These are phyloP conservation scores for Candidula unifasciata DNA, from an alignment of 2,888 invertebrate genomes.

Conservation along the genomic window DNA sequence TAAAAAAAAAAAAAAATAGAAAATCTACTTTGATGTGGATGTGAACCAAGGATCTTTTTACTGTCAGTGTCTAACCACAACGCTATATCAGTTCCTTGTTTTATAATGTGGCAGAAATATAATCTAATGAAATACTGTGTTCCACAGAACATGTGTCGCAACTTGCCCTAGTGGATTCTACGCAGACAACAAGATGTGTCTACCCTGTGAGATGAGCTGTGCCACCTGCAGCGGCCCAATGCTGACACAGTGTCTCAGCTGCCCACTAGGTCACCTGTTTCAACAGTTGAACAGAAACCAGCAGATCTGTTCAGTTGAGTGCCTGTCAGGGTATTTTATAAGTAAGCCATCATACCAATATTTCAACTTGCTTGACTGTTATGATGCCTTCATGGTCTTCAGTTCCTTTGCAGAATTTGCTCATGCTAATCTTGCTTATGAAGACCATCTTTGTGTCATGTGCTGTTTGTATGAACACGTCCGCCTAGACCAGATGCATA, in stretches of 20 bases:
- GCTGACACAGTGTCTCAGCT: conserved; percentile 56
- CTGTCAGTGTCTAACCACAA: too few relatives aligned
- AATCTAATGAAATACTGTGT: background rate
- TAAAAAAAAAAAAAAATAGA: too few relatives aligned
- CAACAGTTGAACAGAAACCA: conserved; percentile 39
- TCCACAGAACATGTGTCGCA: conserved; percentile 53
- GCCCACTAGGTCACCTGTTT: conserved; percentile 34
- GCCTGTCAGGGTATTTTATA: conserved; percentile 49
- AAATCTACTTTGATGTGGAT: too few relatives aligned
- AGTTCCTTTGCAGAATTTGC: background rate
- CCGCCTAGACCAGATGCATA: background rate
- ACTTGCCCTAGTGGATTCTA: conserved; percentile 54
- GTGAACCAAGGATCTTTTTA: too few relatives aligned
- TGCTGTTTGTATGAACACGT: background rate
- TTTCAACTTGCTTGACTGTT: background rate
- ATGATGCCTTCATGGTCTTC: conserved; percentile 37
- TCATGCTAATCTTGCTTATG: background rate
- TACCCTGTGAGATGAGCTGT: conserved; percentile 52
- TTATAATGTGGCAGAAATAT: too few relatives aligned
- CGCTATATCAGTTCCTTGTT: too few relatives aligned
- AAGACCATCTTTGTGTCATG: background rate
- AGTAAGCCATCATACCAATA: conserved; percentile 47
- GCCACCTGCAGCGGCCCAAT: conserved; percentile 56
- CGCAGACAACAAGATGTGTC: conserved; percentile 36
- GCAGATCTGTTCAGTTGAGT: conserved; percentile 49